Evolutionary conservation across 2,888 invertebrate genomes (phyloP).

Genomic region (Cordilura impudica): DNA sequence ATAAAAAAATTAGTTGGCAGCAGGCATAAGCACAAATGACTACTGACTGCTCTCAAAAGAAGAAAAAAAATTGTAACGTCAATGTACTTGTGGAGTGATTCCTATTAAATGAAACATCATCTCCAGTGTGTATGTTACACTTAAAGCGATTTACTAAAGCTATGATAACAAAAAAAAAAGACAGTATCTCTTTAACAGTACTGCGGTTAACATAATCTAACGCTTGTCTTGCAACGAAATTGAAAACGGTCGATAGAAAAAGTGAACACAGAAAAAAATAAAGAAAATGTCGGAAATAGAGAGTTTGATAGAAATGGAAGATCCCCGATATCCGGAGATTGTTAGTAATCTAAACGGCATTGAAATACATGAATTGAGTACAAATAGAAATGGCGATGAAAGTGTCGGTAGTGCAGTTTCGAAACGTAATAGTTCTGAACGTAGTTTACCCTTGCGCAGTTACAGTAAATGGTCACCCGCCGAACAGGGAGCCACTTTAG

Average conservation of each 20-base stretch:
- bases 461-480: constrained; percentile 80
- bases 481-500: constrained; percentile 84
- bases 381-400: constrained; percentile 18
- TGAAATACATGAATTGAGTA: constrained; percentile 65
- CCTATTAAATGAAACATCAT: not conserved
- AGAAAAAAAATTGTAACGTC: not conserved
- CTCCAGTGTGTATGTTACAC: constrained; percentile 27
- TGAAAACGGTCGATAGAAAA: not conserved
- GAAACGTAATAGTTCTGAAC: constrained; percentile 74
- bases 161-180: constrained; percentile 6
- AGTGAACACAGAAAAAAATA: not conserved
- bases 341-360: not conserved
- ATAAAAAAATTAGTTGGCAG: too few relatives aligned
- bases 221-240: constrained; percentile 13
- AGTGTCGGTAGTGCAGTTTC: constrained; percentile 62
- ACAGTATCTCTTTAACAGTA: constrained; percentile 49
- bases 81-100: not conserved
- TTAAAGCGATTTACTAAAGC: constrained; percentile 18
- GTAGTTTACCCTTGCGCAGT: constrained; percentile 76
- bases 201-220: constrained; percentile 32
- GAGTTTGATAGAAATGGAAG: constrained; percentile 56
- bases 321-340: constrained; percentile 30
- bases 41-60: not conserved
- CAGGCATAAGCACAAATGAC: too few relatives aligned
- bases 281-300: constrained; percentile 49